These are phyloP conservation scores for Schmidtea mediterranea DNA, from an alignment of 1,140 invertebrate species.

Conservation along the genomic window DNA sequence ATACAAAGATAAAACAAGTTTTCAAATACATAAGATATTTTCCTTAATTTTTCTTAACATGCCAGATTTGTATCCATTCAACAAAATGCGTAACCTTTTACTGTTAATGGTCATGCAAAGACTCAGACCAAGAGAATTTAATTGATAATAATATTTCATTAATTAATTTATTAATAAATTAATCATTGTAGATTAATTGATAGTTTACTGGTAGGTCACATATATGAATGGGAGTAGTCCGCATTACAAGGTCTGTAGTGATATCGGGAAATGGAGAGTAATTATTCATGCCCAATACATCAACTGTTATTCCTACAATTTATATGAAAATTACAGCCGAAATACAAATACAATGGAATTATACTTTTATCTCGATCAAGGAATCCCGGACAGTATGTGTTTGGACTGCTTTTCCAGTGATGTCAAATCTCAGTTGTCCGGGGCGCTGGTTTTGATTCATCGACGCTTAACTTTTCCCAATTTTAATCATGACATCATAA, in stretches of 20 bases:
- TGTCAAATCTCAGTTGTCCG: conserved; percentile 1
- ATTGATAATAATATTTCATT: no score
- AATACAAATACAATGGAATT: not conserved
- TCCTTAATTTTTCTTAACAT: no score
- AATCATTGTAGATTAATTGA: no score
- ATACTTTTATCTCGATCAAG: not conserved
- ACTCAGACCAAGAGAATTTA: no score
- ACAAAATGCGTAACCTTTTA: no score
- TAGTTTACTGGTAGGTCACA: not conserved
- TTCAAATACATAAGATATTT: no score
- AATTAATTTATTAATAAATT: no score
- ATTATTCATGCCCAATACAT: not conserved
- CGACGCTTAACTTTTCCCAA: not conserved
- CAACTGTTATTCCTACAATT: not conserved
- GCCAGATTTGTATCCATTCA: no score
- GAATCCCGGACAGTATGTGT: not conserved
- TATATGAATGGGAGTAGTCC: not conserved
- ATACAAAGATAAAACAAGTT: no score
- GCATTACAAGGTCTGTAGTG: not conserved
- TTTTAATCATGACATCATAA: not conserved
- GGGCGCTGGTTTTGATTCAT: not conserved
- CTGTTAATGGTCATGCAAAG: no score
- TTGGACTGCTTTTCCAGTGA: not conserved
- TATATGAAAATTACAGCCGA: not conserved
- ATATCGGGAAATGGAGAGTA: not conserved